Percentiles rank a stretch among this genome's conserved stretches.
phyloP scores from a whole-genome alignment of 2,113 vertebrate genomes.

The Sitta europaea region DNA sequence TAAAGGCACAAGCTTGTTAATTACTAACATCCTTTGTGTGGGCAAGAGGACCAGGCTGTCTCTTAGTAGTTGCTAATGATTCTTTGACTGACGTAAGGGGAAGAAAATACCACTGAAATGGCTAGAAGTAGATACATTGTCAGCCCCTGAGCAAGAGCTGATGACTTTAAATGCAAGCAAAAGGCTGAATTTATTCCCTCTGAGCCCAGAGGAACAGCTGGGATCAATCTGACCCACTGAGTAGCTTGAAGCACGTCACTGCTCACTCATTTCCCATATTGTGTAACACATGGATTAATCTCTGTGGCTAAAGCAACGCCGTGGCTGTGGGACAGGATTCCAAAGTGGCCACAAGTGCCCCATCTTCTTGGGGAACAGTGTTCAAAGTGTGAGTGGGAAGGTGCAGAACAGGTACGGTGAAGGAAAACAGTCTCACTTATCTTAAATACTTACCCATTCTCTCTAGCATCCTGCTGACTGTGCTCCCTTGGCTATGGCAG shows the following conservation, averaged over 20 bases:
- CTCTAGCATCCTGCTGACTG: not conserved
- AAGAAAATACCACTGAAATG: not conserved
- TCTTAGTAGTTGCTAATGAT: not conserved
- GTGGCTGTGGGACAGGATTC: rapidly evolving
- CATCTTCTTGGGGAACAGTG: not conserved
- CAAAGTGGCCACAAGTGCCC: not conserved
- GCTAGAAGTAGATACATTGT: not conserved
- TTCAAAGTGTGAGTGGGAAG: not conserved
- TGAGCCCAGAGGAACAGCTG: not conserved
- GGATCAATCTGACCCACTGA: not conserved
- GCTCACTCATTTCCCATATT: not conserved
- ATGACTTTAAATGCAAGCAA: not conserved
- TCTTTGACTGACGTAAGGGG: not conserved
- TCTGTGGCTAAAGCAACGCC: not conserved
- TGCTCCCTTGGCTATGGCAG: not conserved
- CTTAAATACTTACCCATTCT: not conserved
- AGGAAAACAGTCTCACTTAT: not conserved
- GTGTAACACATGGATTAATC: not conserved
- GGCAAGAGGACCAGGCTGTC: not conserved
- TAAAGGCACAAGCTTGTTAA: not conserved
- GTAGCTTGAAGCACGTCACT: not conserved
- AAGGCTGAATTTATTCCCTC: not conserved
- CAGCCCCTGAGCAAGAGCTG: not conserved
- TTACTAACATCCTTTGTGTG: not conserved
- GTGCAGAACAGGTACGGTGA: rapidly evolving